Conservation (phyloP, 2,113 vertebrate species). For the Orthonyx spaldingii region DNA sequence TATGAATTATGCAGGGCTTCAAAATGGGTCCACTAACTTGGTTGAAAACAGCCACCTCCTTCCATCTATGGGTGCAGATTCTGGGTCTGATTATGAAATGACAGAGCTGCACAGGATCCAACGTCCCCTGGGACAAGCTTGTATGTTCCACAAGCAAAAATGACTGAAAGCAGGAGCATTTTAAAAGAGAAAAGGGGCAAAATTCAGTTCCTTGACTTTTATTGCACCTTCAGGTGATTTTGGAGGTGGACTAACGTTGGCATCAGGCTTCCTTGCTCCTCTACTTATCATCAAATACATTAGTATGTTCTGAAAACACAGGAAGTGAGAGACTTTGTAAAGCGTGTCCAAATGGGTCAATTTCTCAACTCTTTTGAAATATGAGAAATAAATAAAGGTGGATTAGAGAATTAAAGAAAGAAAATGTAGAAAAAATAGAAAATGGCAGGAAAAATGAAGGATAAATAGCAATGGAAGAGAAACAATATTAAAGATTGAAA, state of each 20-base stretch:
- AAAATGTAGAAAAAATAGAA: neutral
- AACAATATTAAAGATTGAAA: neutral
- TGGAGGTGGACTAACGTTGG: fast-evolving
- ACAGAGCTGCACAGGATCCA: neutral
- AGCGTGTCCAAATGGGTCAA: neutral
- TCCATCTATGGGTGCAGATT: neutral
- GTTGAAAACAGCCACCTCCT: neutral
- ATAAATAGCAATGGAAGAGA: neutral
- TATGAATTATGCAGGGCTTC: neutral
- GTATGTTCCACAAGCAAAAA: neutral
- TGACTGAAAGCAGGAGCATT: neutral
- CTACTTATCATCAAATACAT: neutral
- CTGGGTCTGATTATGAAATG: neutral
- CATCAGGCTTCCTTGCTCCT: neutral
- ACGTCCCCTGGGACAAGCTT: fast-evolving
- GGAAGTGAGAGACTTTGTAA: neutral
- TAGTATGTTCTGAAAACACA: neutral
- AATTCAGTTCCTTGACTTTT: neutral
- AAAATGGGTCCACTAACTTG: neutral
- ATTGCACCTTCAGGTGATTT: neutral
- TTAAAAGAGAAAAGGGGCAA: neutral
- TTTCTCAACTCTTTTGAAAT: neutral
- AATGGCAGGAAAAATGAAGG: neutral
- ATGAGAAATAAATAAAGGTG: neutral
- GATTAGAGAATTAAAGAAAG: neutral